Conservation (phyloP, 2,888 invertebrate species). For the Cosmia pyralina region DNA sequence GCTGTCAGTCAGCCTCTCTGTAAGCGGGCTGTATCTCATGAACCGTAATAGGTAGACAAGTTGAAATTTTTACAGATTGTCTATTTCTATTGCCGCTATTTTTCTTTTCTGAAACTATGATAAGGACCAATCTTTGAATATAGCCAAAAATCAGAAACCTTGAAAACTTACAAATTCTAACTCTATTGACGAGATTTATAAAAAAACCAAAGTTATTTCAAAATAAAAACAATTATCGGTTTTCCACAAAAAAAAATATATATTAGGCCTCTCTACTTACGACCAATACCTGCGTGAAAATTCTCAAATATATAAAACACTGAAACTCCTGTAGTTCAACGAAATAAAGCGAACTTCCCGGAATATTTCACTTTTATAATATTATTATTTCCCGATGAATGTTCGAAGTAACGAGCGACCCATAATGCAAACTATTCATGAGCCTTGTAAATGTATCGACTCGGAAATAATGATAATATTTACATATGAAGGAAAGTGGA, state of each 20-base stretch:
- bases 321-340: neutral
- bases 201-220: neutral
- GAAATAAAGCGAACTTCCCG: neutral
- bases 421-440: neutral
- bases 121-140: neutral
- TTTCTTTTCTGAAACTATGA: too few species aligned
- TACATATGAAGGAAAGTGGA: neutral
- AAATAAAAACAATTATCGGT: neutral
- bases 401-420: neutral
- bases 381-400: conserved; percentile 4
- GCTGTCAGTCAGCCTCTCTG: too few species aligned
- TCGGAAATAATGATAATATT: neutral
- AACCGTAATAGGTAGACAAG: too few species aligned
- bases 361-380: neutral
- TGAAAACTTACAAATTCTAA: neutral
- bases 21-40: too few species aligned
- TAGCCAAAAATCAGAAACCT: neutral
- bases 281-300: neutral
- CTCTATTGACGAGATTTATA: neutral
- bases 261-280: too few species aligned
- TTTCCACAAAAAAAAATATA: too few species aligned
- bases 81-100: too few species aligned
- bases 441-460: neutral
- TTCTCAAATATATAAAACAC: neutral
- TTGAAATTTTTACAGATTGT: too few species aligned